Percentiles rank a stretch among this genome's conserved stretches.
phyloP scores from a whole-genome alignment of 2,797 vertebrate genomes.

The Molossus molossus region DNA sequence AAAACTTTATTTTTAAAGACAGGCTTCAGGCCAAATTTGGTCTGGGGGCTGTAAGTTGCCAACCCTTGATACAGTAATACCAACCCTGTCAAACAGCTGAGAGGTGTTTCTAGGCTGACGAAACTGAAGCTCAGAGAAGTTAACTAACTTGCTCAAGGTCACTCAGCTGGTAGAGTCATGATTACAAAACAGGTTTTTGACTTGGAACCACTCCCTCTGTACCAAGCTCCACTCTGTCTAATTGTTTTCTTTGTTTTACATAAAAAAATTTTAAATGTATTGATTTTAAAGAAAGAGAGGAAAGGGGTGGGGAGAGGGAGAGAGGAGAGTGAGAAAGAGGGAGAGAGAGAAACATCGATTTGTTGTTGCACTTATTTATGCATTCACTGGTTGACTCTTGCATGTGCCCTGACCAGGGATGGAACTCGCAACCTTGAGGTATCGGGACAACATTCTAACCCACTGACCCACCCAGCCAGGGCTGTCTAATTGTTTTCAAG shows the following conservation, averaged over 20 bases:
- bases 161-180: not conserved
- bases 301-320: too few relatives aligned
- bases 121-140: not conserved
- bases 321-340: too few relatives aligned
- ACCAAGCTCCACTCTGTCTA: not conserved
- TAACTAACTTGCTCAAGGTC: not conserved
- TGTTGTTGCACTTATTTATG: too few relatives aligned
- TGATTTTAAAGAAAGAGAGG: too few relatives aligned
- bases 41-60: not conserved
- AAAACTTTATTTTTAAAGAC: not conserved
- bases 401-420: too few relatives aligned
- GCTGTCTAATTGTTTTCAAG: not conserved
- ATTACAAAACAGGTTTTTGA: constrained; percentile 29
- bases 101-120: not conserved
- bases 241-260: not conserved
- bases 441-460: too few relatives aligned
- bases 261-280: too few relatives aligned
- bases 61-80: not conserved
- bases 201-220: not conserved
- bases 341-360: too few relatives aligned
- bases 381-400: too few relatives aligned
- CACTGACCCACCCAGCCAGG: too few relatives aligned
- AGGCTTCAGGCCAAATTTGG: not conserved
- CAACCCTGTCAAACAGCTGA: not conserved
- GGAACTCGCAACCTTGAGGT: too few relatives aligned